Base-by-base conservation (phyloP, 2,888 invertebrate species). In the Drosophila falleni region DNA sequence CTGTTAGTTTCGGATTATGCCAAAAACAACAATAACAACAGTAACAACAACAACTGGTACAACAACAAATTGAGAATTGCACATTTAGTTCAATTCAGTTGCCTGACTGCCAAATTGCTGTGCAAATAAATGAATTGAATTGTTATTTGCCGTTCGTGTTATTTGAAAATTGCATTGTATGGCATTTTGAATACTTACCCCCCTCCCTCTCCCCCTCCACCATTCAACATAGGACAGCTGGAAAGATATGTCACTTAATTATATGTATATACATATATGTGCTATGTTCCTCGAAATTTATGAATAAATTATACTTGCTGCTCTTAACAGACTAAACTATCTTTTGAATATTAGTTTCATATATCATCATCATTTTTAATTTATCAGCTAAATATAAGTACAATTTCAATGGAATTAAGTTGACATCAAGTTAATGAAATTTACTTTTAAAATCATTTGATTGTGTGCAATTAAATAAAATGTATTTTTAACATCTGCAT, bases 71-170 rank as follows among this genome's bases (percentile, higher is more conserved):
- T 65, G 71, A 23, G 67, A 69, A 71, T 65, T 55, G 65, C 55
- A 41, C 76, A 79, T 66, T 64, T 62, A 55, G 59, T 59, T 71
- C 50, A 49, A 56, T 72, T 54, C 62, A 71, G 60, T 67, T 62
- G 80, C 54, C 70, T 55, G 75, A 61, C 63, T 60, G 61, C 59
- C 77, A 80, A 80, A 79, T 81, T 84, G 80, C 71, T 78, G 76
- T 68, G 74, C 72, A 87, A 85, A 85, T 82, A 87, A 85, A 85
- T 80, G 79, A 85, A 87, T 85, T 85, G 83, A 87, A 87, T 87
- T 80, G 85, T 85, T 87, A 80, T 87, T 87, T 85, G 71, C 81
- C 64, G 70, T 80, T 85, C 85, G 78, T 85, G 84, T 78, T 85
- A 82, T 80, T 80, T 70, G 72, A 74, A 71, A 84, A 82, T 84